Evolutionary conservation across 2,888 invertebrate species (phyloP), one percentile per base, ranked within the genome.

Genomic region (Perizoma flavofasciatum): DNA sequence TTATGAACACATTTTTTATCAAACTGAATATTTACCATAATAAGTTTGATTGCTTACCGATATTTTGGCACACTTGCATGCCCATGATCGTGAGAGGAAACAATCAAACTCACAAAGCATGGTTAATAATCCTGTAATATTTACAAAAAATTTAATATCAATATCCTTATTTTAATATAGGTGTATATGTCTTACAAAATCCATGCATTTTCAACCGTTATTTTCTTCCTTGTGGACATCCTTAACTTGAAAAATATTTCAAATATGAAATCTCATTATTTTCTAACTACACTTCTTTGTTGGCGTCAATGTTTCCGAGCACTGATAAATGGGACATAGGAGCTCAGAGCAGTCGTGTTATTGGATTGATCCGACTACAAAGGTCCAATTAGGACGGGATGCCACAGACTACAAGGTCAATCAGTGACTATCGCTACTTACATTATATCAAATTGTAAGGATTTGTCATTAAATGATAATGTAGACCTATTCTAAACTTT

Each of bases 361-460:
- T 85, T 83, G 82, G 77, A 83, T 85, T 86, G 82, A 86, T 85
- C 78, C 79, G 70, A 72, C 77, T 79, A 88, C 88, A 89, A 88
- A 88, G 85, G 83, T 68, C 81, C 85, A 86, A 88, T 89, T 87
- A 88, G 78, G 76, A 73, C 48, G 77, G 80, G 78, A 78, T 80
- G 78, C 78, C 81, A 79, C 81, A 73, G 71, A 75, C 75, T 80
- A 81, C 81, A 86, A 87, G 88, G 85, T 83, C 84, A 82, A 80
- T 84, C 79, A 73, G 74, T 70, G n/a, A 59, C 46, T 55, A 62
- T 55, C 48, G 41, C 33, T 10, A 33, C 48, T 40, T 44, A 35
- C 37, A 37, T 6, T 37, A 1, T 37, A 37, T 7, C 37, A 22
- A 22, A 22, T 22, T 22, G 22, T 1, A 22, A 22, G 1, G 22